A percentile compares a stretch with the other conserved stretches of the same genome.
Evolutionary conservation across 1,140 invertebrate genomes (phyloP).

Genomic region (Acromyrmex echinatior): DNA sequence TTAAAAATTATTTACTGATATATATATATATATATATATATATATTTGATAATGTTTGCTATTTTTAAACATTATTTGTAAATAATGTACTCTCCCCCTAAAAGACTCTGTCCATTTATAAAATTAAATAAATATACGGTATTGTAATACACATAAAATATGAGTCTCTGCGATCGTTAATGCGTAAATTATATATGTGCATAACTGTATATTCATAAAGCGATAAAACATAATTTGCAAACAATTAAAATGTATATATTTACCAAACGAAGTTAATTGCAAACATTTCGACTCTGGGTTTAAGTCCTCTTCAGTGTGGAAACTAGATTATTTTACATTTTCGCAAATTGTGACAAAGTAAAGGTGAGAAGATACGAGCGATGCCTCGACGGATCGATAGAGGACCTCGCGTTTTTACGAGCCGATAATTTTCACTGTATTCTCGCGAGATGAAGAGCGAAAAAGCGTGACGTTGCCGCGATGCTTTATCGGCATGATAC

Average conservation of each 20-base stretch:
- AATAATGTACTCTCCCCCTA: neutral
- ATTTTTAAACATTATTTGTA: neutral
- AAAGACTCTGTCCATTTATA: neutral
- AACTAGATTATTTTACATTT: neutral
- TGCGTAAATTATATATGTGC: no score
- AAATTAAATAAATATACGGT: neutral
- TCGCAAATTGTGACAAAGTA: conserved; percentile 1
- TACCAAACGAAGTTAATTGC: no score
- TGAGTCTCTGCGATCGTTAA: no score
- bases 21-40: neutral
- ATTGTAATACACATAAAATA: no score
- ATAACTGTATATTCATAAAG: no score
- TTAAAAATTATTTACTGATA: no score
- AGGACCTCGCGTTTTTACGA: conserved; percentile 16
- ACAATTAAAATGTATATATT: no score
- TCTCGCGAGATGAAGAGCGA: conserved; percentile 26
- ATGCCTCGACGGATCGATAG: conserved; percentile 7
- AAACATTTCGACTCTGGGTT: no score
- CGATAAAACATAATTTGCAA: no score
- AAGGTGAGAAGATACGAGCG: neutral
- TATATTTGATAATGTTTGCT: neutral
- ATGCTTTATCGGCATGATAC: conserved; percentile 31
- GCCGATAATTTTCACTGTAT: neutral
- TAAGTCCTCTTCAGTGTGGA: no score
- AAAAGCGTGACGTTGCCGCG: neutral